Conservation (phyloP, 2,113 vertebrate genomes). For the Chauna torquata region DNA sequence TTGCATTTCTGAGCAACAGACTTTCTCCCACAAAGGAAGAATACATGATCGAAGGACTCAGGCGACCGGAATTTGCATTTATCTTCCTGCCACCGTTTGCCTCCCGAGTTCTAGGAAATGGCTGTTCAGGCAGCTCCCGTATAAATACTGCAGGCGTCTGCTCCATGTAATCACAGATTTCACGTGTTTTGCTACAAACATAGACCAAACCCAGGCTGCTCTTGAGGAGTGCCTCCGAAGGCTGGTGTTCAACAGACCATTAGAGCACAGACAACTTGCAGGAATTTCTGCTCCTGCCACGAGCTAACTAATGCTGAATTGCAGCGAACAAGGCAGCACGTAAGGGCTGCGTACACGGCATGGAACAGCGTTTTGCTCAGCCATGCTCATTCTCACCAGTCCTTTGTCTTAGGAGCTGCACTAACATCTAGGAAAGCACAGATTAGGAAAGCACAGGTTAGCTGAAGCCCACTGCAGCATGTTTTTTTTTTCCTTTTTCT, state of each 20-base stretch:
- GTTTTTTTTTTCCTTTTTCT: not conserved
- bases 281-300: not conserved
- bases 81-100: not conserved
- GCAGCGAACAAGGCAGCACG: rapidly evolving
- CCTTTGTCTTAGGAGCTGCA: not conserved
- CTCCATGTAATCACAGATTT: rapidly evolving
- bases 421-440: not conserved
- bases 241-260: not conserved
- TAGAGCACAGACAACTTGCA: not conserved
- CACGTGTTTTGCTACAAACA: not conserved
- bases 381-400: not conserved
- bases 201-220: not conserved
- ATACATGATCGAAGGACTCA: rapidly evolving
- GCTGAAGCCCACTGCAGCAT: not conserved
- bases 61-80: not conserved
- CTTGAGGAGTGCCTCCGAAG: not conserved
- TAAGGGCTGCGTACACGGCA: not conserved
- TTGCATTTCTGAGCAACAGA: not conserved
- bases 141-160: not conserved
- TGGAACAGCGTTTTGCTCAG: not conserved
- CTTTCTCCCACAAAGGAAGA: not conserved
- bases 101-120: rapidly evolving
- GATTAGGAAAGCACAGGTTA: not conserved
- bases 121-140: not conserved
- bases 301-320: not conserved